Base-by-base conservation (phyloP, 2,888 invertebrate genomes). In the Spodoptera picta region DNA sequence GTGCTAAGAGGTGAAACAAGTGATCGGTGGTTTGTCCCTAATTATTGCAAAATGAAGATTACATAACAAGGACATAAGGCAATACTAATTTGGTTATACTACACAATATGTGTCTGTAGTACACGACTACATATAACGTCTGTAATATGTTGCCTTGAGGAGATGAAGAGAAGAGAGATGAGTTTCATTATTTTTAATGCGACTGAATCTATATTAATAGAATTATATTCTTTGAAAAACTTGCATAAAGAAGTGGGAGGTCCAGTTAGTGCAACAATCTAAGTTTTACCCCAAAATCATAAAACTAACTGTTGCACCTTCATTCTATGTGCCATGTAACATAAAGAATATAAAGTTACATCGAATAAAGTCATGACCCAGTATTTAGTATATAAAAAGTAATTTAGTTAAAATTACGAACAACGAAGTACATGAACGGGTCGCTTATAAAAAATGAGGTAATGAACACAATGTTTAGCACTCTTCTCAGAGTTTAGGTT, bases 401-500 rank as follows among this genome's bases (percentile, higher is more conserved):
- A 59, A 63, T 63, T 60, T 56, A 66, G 70, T 74, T 63, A 66
- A 81, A 80, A 78, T 74, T 80, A 79, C 71, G 70, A 69, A 72
- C 81, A 79, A 73, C 80, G 67, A 73, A 77, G 76, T 75, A 82
- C 75, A 79, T 59, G 54, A 69, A 55, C 73, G 69, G 75, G 66
- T 70, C 69, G 57, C 46, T 73, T 75, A 75, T 75, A 87, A 87
- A 89, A 90, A 90, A 88, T 87, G 86, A 89, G 88, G 90, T 83
- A 91, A 90, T 70, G 82, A 84, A 87, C 79, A 83, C 87, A 85
- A 83, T 84, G 83, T 81, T 83, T 79, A 77, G 69, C 77, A 79
- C 75, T 78, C 73, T 79, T 81, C 79, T 65, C 57, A 36, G 63
- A 77, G 69, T 68, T 79, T 78, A 71, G 69, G 64, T 57, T 60